Evolutionary conservation across 1,140 invertebrate genomes (phyloP).

Genomic region (Rhizoglyphus robini): DNA sequence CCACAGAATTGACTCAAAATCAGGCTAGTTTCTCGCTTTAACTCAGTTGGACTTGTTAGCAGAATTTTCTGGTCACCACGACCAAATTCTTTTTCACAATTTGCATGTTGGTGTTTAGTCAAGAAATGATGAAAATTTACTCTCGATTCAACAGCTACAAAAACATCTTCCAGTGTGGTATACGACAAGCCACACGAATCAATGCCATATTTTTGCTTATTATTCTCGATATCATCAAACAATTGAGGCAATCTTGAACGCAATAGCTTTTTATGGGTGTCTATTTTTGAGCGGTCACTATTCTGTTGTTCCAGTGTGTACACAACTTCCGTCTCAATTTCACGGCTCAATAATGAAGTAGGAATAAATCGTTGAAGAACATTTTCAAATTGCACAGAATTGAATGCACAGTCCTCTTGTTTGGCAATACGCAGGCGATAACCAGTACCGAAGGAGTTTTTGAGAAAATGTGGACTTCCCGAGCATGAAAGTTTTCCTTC

Average conservation of each 20-base stretch:
- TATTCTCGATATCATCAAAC: slow-evolving; percentile 48
- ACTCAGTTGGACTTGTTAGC: neutral
- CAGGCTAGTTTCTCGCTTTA: neutral
- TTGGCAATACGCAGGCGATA: slow-evolving; percentile 28
- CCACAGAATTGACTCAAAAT: slow-evolving; percentile 19
- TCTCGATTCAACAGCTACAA: slow-evolving; percentile 44
- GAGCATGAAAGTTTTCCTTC: slow-evolving; percentile 40
- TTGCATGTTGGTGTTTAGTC: too few species aligned
- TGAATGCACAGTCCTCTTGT: neutral
- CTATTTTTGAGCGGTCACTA: slow-evolving; percentile 28
- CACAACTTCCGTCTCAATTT: slow-evolving; percentile 38
- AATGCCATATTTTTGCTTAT: slow-evolving; percentile 47
- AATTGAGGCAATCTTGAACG: slow-evolving; percentile 41
- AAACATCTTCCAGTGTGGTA: slow-evolving; percentile 73
- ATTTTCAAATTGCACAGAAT: neutral
- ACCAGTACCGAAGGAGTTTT: slow-evolving; percentile 35
- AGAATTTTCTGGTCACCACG: neutral
- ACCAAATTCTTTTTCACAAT: neutral
- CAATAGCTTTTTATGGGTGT: neutral
- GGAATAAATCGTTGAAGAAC: slow-evolving; percentile 12
- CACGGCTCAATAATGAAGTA: slow-evolving; percentile 11
- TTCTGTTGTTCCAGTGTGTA: slow-evolving; percentile 41
- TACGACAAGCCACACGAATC: slow-evolving; percentile 59
- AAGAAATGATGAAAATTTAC: too few species aligned
- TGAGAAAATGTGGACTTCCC: slow-evolving; percentile 42